phyloP scores from a whole-genome alignment of 2,797 vertebrate species.

The Enteromius unitaeniatus region DNA sequence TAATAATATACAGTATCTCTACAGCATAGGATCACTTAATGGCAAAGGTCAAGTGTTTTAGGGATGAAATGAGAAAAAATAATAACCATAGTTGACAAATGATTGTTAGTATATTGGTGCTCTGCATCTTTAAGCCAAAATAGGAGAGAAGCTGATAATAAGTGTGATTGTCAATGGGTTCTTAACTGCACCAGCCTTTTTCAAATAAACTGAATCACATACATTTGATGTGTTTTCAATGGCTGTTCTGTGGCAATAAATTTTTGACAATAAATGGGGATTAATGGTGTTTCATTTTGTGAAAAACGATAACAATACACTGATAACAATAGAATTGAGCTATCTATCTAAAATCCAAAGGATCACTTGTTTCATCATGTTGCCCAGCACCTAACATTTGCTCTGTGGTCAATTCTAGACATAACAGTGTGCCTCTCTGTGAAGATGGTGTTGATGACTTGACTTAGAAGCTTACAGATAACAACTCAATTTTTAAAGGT shows the following conservation, averaged over 20 bases:
- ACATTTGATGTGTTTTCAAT: constrained; percentile 5
- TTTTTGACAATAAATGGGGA: not conserved
- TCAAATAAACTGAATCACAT: not conserved
- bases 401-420: not conserved
- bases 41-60: constrained; percentile 9
- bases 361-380: not conserved
- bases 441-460: not conserved
- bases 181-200: not conserved
- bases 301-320: not conserved
- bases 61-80: not conserved
- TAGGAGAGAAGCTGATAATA: not conserved
- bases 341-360: not conserved
- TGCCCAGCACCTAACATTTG: not conserved
- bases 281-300: not conserved
- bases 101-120: not conserved
- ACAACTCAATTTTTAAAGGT: not conserved
- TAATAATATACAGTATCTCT: not conserved
- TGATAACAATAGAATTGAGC: too few species aligned
- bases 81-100: not conserved
- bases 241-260: constrained; percentile 19
- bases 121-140: constrained; percentile 4
- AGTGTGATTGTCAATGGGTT: not conserved
- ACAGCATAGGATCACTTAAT: not conserved
- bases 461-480: not conserved
- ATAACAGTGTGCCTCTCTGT: not conserved